phyloP scores from a whole-genome alignment of 2,113 vertebrate species.

The Pterophyllum scalare region DNA sequence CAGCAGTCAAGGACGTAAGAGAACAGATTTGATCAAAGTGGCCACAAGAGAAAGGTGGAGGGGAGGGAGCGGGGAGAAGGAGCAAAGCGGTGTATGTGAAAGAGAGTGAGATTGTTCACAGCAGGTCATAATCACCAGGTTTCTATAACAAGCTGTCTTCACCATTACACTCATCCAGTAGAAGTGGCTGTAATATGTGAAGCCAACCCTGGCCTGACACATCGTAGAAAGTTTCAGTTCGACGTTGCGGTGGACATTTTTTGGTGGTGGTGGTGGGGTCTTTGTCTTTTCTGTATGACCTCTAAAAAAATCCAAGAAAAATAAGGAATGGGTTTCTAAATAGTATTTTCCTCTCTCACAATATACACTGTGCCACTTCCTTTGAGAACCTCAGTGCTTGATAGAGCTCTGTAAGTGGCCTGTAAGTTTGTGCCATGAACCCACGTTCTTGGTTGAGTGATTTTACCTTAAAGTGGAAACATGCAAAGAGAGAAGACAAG shows the following conservation, averaged over 20 bases:
- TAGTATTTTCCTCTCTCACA: slow-evolving; percentile 18
- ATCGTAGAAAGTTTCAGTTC: slow-evolving; percentile 7
- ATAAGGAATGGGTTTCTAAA: not conserved
- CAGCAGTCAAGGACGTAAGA: slow-evolving; percentile 71
- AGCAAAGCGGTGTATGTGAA: slow-evolving; percentile 12
- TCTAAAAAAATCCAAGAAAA: not conserved
- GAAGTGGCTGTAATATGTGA: slow-evolving; percentile 37
- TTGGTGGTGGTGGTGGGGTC: not conserved
- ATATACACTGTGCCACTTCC: not conserved
- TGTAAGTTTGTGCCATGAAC: not conserved
- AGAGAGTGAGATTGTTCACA: slow-evolving; percentile 50
- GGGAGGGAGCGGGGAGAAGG: slow-evolving; percentile 12
- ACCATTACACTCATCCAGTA: slow-evolving; percentile 30
- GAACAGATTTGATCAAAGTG: slow-evolving; percentile 72
- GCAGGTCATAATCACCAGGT: slow-evolving; percentile 57
- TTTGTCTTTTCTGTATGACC: not conserved
- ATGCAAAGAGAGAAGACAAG: not conserved
- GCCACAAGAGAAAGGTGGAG: slow-evolving; percentile 63
- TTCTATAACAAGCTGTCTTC: slow-evolving; percentile 56
- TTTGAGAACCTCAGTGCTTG: slow-evolving; percentile 24
- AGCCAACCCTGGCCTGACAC: slow-evolving; percentile 12
- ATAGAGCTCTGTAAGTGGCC: slow-evolving; percentile 21
- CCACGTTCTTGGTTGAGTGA: not conserved
- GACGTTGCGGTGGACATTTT: not conserved
- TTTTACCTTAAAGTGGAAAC: not conserved